phyloP scores from a whole-genome alignment of 2,797 vertebrate genomes.

The Bryconaethiops microstoma region DNA sequence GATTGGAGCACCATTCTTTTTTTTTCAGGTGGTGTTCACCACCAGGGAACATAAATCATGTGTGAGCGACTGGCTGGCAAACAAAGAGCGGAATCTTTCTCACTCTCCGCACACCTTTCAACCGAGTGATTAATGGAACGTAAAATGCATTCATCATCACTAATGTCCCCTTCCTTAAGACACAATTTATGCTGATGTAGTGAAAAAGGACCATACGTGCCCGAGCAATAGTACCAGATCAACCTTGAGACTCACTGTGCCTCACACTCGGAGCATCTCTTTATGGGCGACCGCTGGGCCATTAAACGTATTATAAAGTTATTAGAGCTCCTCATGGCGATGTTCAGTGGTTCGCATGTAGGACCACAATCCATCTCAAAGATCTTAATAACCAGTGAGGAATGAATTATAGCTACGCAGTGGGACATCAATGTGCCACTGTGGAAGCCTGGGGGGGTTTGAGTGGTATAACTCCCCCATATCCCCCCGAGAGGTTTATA shows the following conservation, averaged over 20 bases:
- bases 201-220: slow-evolving; percentile 15
- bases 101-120: slow-evolving; percentile 51
- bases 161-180: slow-evolving; percentile 73
- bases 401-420: slow-evolving; percentile 20
- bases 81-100: slow-evolving; percentile 65
- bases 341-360: slow-evolving; percentile 40
- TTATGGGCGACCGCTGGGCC: slow-evolving; percentile 61
- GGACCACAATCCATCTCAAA: slow-evolving; percentile 58
- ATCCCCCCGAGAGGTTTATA: too few relatives aligned
- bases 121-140: slow-evolving; percentile 73
- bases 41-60: slow-evolving; percentile 61
- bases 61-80: slow-evolving; percentile 54
- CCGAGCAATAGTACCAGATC: slow-evolving; percentile 32
- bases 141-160: slow-evolving; percentile 75
- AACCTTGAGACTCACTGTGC: slow-evolving; percentile 47
- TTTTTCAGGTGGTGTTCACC: slow-evolving; percentile 48
- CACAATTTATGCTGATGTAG: slow-evolving; percentile 67
- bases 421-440: slow-evolving; percentile 5
- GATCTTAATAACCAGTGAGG: slow-evolving; percentile 36
- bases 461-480: background rate
- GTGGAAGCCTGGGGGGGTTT: slow-evolving; percentile 11
- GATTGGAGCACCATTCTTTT: slow-evolving; percentile 50
- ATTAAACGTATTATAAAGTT: slow-evolving; percentile 63
- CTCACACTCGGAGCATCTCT: slow-evolving; percentile 22
- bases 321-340: slow-evolving; percentile 61